A percentile compares a stretch with the other conserved stretches of the same genome.
phyloP scores from a whole-genome alignment of 1,140 invertebrate species.

The Melanaphis sacchari region DNA sequence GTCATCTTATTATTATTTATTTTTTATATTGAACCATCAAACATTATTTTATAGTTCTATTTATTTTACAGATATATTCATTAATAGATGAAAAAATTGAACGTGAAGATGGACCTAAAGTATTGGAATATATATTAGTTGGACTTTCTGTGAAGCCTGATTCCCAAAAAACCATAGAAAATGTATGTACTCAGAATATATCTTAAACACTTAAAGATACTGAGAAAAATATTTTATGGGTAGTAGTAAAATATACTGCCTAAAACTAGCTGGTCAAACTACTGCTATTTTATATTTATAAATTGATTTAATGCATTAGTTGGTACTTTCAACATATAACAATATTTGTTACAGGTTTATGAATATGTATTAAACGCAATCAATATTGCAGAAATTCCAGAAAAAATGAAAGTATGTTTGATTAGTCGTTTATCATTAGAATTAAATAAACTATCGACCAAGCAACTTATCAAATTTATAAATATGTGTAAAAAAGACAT shows the following conservation, averaged over 20 bases:
- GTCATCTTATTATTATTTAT: neutral
- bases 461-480: slow-evolving; percentile 45
- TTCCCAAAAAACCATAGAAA: slow-evolving; percentile 31
- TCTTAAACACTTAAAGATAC: neutral
- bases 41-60: neutral
- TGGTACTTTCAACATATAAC: neutral
- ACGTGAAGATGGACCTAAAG: slow-evolving; percentile 33
- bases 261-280: neutral
- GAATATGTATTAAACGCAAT: slow-evolving; percentile 52
- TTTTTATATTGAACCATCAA: neutral
- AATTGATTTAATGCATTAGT: neutral
- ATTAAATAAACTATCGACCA: slow-evolving; percentile 39
- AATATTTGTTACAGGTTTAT: slow-evolving; percentile 27
- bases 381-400: neutral
- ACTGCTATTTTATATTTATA: neutral
- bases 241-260: neutral
- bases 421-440: slow-evolving; percentile 48
- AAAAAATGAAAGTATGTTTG: slow-evolving; percentile 53
- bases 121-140: slow-evolving; percentile 41
- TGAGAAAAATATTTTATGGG: neutral
- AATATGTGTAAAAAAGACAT: slow-evolving; percentile 56
- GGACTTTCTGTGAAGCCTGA: slow-evolving; percentile 37
- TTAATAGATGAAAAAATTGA: slow-evolving; percentile 54
- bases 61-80: slow-evolving; percentile 45
- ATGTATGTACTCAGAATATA: neutral